Percentiles rank a stretch among this genome's conserved stretches.
These are phyloP conservation scores for Eospalax fontanierii DNA, from an alignment of 2,797 vertebrate genomes.

Conservation along the genomic window DNA sequence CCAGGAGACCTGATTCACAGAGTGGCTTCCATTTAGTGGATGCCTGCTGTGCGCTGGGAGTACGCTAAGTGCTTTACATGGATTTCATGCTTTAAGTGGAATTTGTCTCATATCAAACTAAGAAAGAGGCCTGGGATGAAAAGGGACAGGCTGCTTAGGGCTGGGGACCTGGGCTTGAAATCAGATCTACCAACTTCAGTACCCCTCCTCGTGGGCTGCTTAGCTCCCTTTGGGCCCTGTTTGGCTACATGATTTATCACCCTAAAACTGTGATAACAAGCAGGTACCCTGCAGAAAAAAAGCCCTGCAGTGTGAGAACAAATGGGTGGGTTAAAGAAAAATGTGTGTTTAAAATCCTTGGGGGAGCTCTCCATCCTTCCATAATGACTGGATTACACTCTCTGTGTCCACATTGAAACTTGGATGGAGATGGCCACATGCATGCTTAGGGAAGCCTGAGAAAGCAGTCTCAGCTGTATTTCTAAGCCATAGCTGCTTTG, in stretches of 20 bases:
- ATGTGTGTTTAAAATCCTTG: conserved; percentile 25
- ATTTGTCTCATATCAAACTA: conserved; percentile 16
- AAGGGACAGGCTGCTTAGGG: not conserved
- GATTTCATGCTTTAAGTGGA: conserved; percentile 28
- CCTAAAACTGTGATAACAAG: not conserved
- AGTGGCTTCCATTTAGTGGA: not conserved
- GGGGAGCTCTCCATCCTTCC: conserved; percentile 2
- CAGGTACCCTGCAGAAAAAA: not conserved
- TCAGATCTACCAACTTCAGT: not conserved
- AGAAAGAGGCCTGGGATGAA: conserved; percentile 18
- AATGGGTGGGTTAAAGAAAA: conserved; percentile 4
- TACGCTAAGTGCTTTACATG: not conserved
- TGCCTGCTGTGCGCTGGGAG: conserved; percentile 20
- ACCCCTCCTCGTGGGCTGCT: not conserved
- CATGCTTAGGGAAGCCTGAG: not conserved
- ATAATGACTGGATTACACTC: conserved; percentile 1
- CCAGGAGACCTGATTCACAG: not conserved
- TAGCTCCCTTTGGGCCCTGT: not conserved
- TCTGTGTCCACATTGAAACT: not conserved
- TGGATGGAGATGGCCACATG: not conserved
- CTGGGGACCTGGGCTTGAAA: not conserved
- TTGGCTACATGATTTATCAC: not conserved
- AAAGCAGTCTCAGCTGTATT: not conserved
- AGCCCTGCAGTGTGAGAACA: not conserved
- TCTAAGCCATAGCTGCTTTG: conserved; percentile 80